phyloP scores from a whole-genome alignment of 2,113 vertebrate species.

The Sapayoa aenigma region DNA sequence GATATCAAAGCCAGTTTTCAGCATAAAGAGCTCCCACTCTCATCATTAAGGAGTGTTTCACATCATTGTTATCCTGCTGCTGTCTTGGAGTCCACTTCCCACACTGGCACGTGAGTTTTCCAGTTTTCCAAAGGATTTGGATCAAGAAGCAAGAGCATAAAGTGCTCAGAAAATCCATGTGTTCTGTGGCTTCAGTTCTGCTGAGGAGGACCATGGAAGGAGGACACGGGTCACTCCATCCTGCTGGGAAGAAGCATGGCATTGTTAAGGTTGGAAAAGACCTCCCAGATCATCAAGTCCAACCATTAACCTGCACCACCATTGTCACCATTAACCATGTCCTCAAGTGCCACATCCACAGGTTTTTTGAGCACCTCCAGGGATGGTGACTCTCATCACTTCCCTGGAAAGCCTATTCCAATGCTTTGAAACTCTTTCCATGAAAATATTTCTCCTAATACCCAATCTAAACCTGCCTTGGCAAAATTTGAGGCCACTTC shows the following conservation, averaged over 20 bases:
- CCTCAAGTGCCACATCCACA: neutral
- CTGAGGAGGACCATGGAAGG: neutral
- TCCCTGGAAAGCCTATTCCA: neutral
- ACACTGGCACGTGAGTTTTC: neutral
- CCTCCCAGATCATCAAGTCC: neutral
- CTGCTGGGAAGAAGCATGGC: neutral
- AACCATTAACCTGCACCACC: neutral
- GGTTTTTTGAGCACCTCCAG: neutral
- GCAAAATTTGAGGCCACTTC: neutral
- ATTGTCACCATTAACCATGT: neutral
- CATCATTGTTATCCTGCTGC: neutral
- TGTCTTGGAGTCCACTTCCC: neutral
- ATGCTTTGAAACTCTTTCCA: neutral
- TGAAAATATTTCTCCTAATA: neutral
- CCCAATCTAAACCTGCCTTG: neutral
- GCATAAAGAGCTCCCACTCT: neutral
- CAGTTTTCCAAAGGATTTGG: neutral
- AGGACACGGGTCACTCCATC: accelerated
- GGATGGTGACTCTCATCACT: neutral
- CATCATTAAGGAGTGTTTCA: neutral
- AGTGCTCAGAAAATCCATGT: accelerated
- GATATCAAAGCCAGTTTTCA: neutral
- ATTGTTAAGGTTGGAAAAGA: neutral
- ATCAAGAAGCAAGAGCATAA: neutral
- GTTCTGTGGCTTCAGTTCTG: neutral